Conservation (phyloP, 1,140 invertebrate genomes). For the Acyrthosiphon pisum region DNA sequence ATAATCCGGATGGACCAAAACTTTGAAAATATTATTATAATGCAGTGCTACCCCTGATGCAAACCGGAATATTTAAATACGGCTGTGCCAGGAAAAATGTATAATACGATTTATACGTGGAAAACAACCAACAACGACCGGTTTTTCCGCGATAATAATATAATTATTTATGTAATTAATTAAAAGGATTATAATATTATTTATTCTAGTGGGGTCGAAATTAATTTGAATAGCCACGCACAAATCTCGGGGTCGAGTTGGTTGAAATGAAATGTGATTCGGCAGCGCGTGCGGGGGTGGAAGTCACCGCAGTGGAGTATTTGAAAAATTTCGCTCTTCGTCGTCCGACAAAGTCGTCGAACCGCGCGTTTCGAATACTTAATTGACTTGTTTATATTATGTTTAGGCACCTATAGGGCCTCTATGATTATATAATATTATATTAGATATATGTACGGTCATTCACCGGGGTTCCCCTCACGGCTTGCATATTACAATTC, state of each 20-base stretch:
- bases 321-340: not conserved
- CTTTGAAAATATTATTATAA: slow-evolving; percentile 1
- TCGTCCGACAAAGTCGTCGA: not conserved
- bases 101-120: not conserved
- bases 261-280: not conserved
- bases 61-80: slow-evolving; percentile 11
- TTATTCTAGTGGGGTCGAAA: slow-evolving; percentile 33
- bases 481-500: not conserved
- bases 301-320: too few relatives aligned
- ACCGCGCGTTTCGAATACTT: not conserved
- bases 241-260: slow-evolving; percentile 1
- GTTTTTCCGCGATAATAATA: not conserved
- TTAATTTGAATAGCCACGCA: not conserved
- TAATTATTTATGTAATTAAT: slow-evolving; percentile 15
- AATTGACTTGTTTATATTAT: slow-evolving; percentile 25
- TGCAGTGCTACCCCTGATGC: not conserved
- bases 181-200: slow-evolving; percentile 43
- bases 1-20: not conserved
- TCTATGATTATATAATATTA: not conserved
- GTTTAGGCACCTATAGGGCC: not conserved
- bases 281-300: too few relatives aligned
- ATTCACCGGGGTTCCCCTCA: not conserved
- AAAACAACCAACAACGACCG: slow-evolving; percentile 4
- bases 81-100: not conserved
- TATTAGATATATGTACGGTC: not conserved